Base-by-base conservation (phyloP, 2,888 invertebrate genomes). In the Leptopilina drosophilae region DNA sequence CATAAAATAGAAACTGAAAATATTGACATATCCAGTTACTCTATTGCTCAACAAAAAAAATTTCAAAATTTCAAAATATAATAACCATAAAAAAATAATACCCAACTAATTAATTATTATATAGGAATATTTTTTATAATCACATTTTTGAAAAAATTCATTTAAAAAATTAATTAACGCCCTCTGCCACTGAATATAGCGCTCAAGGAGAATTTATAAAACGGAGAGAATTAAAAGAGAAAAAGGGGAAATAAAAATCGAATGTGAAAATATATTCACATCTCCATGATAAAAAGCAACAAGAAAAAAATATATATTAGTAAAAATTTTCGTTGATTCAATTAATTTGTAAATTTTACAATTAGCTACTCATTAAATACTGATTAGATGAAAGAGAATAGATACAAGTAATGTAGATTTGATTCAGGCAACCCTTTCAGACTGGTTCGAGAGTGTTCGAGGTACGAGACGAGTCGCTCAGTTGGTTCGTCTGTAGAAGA, bases 401-500 rank as follows among this genome's bases (percentile, higher is more conserved):
- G 26, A 73, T 73, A 73, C 15, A 64, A 46, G 76, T 62, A 59
- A 46, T 62, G 67, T 64, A 76, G 77, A 80, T 79, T 78, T 78
- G 76, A 78, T 78, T 77, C 80, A 78, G 79, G 77, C 76, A 82
- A 83, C 83, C 83, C 83, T 83, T 83, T 81, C 79, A 80, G 82
- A 82, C 81, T 82, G 80, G 80, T 81, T 81, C 81, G 82, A 83
- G 82, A 81, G 81, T 79, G 79, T 80, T 77, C 79, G 82, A 66
- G 78, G 79, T 26, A 62, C 64, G 66, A 79, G 82, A 77, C 77
- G 80, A 76, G 83, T 82, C 82, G 84, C 84, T 85, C 80, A 87
- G 88, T 87, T 87, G 87, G 87, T 85, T 85, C 83, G 88, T 79
- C 81, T 80, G 84, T 82, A 82, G 87, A 88, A 88, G 87, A 89